phyloP scores from a whole-genome alignment of 2,888 invertebrate genomes.

The Sarcophaga caerulescens region DNA sequence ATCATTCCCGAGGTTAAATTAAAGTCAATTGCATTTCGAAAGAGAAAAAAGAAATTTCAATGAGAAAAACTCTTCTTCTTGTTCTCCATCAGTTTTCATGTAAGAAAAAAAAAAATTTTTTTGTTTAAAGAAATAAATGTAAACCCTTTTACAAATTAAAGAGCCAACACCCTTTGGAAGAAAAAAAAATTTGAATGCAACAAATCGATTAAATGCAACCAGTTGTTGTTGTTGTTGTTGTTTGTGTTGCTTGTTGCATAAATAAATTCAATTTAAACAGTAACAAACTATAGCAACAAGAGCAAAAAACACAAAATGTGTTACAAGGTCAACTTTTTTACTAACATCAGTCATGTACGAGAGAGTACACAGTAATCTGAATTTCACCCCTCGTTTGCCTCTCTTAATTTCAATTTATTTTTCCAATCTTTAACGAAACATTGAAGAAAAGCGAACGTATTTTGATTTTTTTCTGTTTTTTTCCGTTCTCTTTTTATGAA shows the following conservation, averaged over 20 bases:
- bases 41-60: not conserved
- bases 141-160: too few species aligned
- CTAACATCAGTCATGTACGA: constrained; percentile 2
- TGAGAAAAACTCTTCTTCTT: too few species aligned
- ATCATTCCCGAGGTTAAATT: constrained; percentile 22
- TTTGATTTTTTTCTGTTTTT: too few species aligned
- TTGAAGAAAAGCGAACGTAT: too few species aligned
- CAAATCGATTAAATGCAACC: constrained; percentile 60
- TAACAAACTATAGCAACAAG: constrained; percentile 37
- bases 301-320: constrained; percentile 53
- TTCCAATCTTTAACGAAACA: too few species aligned
- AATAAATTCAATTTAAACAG: constrained; percentile 59
- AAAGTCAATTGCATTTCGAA: constrained; percentile 1
- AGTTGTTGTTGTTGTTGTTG: constrained; percentile 45
- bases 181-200: constrained; percentile 30
- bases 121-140: too few species aligned
- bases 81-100: too few species aligned
- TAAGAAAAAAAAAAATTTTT: too few species aligned
- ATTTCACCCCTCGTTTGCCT: not conserved
- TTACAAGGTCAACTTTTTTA: constrained; percentile 62
- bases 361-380: constrained; percentile 24
- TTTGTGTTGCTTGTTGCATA: constrained; percentile 45
- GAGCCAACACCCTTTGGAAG: too few species aligned
- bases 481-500: too few species aligned
- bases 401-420: not conserved